These are phyloP conservation scores for Sarcophaga caerulescens DNA, from an alignment of 2,888 invertebrate species.

Conservation along the genomic window DNA sequence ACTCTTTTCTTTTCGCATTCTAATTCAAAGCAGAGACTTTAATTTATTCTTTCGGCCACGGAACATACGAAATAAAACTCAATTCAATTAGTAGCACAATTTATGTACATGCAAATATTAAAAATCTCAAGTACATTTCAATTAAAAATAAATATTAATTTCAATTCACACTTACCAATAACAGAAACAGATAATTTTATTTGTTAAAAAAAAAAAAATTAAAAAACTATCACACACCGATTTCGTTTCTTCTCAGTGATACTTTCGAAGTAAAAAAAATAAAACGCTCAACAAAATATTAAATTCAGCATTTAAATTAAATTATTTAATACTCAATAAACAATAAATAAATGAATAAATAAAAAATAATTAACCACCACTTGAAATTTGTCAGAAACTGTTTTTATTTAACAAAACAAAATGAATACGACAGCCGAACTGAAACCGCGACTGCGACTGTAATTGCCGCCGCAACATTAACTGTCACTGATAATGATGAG, in stretches of 20 bases:
- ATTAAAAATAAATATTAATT: constrained; percentile 20
- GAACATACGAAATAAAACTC: too few relatives aligned
- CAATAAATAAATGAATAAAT: neutral
- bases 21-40: too few relatives aligned
- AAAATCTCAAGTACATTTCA: neutral
- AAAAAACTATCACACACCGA: neutral
- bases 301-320: neutral
- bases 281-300: neutral
- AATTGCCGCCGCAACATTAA: neutral
- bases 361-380: too few relatives aligned
- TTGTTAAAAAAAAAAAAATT: neutral
- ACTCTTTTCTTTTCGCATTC: too few relatives aligned
- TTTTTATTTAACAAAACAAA: too few relatives aligned
- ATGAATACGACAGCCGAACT: neutral
- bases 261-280: neutral
- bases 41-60: too few relatives aligned
- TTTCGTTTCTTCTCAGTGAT: neutral
- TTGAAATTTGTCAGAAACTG: too few relatives aligned
- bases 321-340: neutral
- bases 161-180: constrained; percentile 31
- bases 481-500: neutral
- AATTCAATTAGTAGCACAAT: too few relatives aligned
- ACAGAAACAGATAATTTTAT: neutral
- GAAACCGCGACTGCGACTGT: neutral
- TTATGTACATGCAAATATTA: too few relatives aligned